A percentile compares a stretch with the other conserved stretches of the same genome.
Evolutionary conservation across 2,888 invertebrate species (phyloP).

Genomic region (Aspidapion aeneum): DNA sequence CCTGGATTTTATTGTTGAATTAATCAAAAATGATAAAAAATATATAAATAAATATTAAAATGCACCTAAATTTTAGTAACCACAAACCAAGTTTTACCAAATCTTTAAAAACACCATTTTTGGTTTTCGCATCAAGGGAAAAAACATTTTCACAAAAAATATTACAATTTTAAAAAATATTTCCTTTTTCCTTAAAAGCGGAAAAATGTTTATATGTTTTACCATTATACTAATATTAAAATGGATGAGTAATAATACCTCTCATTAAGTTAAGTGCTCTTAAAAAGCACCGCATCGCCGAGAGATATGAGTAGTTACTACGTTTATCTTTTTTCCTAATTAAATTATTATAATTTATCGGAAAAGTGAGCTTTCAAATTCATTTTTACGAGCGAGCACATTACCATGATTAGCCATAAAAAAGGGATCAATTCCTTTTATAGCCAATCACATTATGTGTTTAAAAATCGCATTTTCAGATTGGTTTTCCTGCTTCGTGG

Average conservation of each 20-base stretch:
- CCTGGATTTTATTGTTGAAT: no score
- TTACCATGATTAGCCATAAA: constrained; percentile 14
- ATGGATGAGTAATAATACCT: no score
- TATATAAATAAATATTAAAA: no score
- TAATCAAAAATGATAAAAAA: no score
- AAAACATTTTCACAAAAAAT: no score
- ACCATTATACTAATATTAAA: background rate
- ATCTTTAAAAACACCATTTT: no score
- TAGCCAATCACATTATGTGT: constrained; percentile 19
- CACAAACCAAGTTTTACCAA: no score
- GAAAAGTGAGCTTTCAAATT: background rate
- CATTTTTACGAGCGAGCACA: background rate
- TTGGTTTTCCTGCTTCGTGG: background rate
- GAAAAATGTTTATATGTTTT: background rate
- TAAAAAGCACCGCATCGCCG: background rate
- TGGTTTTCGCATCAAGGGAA: no score
- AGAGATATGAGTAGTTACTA: background rate
- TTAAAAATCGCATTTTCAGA: constrained; percentile 9
- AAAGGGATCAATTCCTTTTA: constrained; percentile 10
- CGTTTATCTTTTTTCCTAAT: no score
- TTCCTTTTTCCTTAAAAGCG: no score
- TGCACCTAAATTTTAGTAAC: no score
- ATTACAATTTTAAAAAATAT: no score
- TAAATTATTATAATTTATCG: background rate
- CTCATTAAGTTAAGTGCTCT: background rate